Conservation (phyloP, 2,797 vertebrate species). For the Podargus strigoides region DNA sequence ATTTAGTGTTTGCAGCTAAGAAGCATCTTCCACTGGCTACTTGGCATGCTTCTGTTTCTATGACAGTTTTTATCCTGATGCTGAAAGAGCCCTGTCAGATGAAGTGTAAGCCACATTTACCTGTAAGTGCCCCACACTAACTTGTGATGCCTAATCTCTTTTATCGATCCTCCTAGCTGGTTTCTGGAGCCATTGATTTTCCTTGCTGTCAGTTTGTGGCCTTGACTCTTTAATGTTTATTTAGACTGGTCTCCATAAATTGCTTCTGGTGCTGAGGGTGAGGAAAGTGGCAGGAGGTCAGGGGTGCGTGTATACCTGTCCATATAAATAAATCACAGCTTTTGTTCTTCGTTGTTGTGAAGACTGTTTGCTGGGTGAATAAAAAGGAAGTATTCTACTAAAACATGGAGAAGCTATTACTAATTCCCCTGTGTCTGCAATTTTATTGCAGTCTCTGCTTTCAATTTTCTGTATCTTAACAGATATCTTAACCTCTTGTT, state of each 20-base stretch:
- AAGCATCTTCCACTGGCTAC: constrained; percentile 36
- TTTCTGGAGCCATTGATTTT: constrained; percentile 82
- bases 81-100: constrained; percentile 62
- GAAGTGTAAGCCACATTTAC: constrained; percentile 73
- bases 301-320: constrained; percentile 73
- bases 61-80: constrained; percentile 68
- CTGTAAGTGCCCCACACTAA: constrained; percentile 67
- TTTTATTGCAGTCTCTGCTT: constrained; percentile 58
- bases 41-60: constrained; percentile 58
- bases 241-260: constrained; percentile 81
- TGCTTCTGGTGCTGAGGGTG: constrained; percentile 70
- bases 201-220: constrained; percentile 77
- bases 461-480: constrained; percentile 66
- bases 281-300: constrained; percentile 69
- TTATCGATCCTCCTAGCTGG: constrained; percentile 78
- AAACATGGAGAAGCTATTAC: constrained; percentile 52
- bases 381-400: constrained; percentile 65
- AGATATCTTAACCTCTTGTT: constrained; percentile 36
- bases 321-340: constrained; percentile 79
- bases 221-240: constrained; percentile 82
- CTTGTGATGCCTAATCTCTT: constrained; percentile 77
- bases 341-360: constrained; percentile 72
- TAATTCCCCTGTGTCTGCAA: constrained; percentile 49
- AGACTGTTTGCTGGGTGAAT: constrained; percentile 65
- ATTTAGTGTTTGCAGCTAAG: constrained; percentile 43